These are phyloP conservation scores for Centropus unirufus DNA, from an alignment of 2,113 vertebrate genomes.

Conservation along the genomic window DNA sequence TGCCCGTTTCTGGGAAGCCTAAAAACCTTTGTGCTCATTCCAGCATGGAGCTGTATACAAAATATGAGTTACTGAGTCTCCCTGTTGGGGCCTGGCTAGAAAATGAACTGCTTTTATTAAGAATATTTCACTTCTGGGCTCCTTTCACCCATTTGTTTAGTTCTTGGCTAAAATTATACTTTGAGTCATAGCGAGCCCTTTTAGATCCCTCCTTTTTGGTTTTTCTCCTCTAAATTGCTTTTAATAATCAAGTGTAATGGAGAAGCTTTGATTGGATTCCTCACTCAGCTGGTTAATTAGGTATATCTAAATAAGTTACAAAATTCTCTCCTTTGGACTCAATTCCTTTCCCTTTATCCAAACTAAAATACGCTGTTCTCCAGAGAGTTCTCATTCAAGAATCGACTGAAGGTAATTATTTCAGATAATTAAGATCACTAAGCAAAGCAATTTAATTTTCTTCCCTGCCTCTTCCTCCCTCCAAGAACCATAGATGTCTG, in stretches of 20 bases:
- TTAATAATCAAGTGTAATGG: slow-evolving; percentile 69
- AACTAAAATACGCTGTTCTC: slow-evolving; percentile 70
- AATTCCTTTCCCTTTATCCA: slow-evolving; percentile 35
- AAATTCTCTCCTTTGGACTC: slow-evolving; percentile 67
- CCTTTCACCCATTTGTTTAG: neutral
- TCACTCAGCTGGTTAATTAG: slow-evolving; percentile 78
- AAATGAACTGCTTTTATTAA: neutral
- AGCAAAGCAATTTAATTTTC: slow-evolving; percentile 79
- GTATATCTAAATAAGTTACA: slow-evolving; percentile 71
- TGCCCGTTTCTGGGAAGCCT: neutral
- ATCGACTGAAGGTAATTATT: slow-evolving; percentile 81
- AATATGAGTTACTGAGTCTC: neutral
- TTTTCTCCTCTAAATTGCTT: slow-evolving; percentile 47
- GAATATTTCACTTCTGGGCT: neutral
- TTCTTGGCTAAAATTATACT: neutral
- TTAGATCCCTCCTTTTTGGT: neutral
- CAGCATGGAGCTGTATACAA: neutral
- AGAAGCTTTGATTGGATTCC: slow-evolving; percentile 71
- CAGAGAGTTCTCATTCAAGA: slow-evolving; percentile 71
- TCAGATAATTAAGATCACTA: slow-evolving; percentile 81
- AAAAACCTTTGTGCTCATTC: neutral
- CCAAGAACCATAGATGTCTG: slow-evolving; percentile 71
- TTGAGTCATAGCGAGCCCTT: neutral
- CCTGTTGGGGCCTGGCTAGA: neutral
- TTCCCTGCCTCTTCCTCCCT: slow-evolving; percentile 45